Conservation (phyloP, 1,140 invertebrate genomes). For the Polypedilum pembai region DNA sequence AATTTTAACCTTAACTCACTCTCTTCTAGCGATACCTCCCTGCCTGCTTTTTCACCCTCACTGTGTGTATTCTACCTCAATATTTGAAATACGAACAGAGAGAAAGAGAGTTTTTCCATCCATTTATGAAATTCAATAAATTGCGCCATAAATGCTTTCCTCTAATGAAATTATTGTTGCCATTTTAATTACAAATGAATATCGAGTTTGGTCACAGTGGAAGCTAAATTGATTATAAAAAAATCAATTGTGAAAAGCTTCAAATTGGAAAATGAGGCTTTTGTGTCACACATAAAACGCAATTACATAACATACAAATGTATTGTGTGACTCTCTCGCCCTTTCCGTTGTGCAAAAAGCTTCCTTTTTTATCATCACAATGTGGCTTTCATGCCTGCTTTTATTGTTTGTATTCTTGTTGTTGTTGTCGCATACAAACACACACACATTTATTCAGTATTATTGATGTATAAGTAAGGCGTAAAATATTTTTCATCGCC, state of each 20-base stretch:
- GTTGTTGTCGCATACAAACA: not conserved
- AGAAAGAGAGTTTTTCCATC: no score
- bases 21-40: not conserved
- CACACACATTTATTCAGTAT: not conserved
- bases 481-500: not conserved
- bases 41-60: not conserved
- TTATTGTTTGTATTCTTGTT: not conserved
- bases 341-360: not conserved
- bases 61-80: not conserved
- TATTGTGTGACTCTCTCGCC: not conserved
- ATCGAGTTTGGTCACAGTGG: not conserved
- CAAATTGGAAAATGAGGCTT: not conserved
- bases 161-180: not conserved
- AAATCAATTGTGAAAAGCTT: not conserved
- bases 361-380: slow-evolving; percentile 10
- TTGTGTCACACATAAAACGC: not conserved
- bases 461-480: not conserved
- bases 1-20: not conserved
- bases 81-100: not conserved
- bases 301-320: no score
- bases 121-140: slow-evolving; percentile 16
- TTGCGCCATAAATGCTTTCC: slow-evolving; percentile 3
- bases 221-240: not conserved
- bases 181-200: slow-evolving; percentile 1
- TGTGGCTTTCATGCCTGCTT: not conserved